phyloP scores from a whole-genome alignment of 2,113 vertebrate genomes.

The Lynx canadensis region DNA sequence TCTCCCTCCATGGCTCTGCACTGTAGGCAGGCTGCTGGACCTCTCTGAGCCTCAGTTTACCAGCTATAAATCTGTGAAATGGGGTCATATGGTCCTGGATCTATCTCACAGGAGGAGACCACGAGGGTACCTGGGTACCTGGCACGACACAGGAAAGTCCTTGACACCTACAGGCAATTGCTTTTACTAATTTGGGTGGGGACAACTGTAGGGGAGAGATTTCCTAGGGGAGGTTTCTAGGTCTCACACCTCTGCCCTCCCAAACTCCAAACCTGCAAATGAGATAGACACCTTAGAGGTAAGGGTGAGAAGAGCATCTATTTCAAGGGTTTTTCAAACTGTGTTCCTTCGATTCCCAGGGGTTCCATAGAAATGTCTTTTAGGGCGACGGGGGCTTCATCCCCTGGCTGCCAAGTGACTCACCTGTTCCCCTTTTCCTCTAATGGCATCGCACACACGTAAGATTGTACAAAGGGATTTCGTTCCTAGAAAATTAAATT shows the following conservation, averaged over 20 bases:
- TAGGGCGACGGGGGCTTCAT: neutral
- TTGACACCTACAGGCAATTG: too few species aligned
- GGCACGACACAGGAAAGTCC: neutral
- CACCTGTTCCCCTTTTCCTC: neutral
- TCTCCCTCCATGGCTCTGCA: neutral
- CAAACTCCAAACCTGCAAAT: neutral
- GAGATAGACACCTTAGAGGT: neutral
- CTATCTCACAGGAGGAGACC: neutral
- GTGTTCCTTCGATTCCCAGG: neutral
- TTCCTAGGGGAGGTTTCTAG: neutral
- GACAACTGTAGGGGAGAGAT: neutral
- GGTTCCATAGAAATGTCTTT: neutral
- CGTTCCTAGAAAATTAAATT: neutral
- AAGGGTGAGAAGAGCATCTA: neutral
- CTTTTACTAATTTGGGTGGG: neutral
- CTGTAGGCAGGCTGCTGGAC: neutral
- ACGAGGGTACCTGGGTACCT: fast-evolving
- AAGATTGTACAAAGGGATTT: neutral
- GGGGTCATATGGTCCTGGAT: neutral
- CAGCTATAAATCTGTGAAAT: neutral
- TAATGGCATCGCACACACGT: neutral
- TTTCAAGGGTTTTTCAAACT: neutral
- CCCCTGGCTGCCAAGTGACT: neutral
- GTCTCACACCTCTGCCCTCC: neutral
- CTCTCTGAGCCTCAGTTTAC: neutral